phyloP scores from a whole-genome alignment of 2,113 vertebrate genomes.

The Varanus salvator region DNA sequence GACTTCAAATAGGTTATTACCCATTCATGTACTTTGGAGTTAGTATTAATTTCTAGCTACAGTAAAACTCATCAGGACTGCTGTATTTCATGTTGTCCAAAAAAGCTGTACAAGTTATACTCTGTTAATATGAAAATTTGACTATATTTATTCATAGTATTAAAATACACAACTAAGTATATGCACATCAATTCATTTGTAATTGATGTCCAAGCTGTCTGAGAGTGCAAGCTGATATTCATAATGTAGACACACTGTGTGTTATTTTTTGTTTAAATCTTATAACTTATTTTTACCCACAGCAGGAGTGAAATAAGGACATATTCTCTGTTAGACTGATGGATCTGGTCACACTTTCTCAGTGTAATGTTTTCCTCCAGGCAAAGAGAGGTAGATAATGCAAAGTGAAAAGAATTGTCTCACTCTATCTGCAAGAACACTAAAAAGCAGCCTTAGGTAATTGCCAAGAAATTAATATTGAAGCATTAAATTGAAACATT shows the following conservation, averaged over 20 bases:
- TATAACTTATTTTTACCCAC: conserved; percentile 41
- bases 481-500: background rate
- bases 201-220: background rate
- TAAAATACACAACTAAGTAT: background rate
- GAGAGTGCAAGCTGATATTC: background rate
- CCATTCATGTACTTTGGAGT: background rate
- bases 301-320: conserved; percentile 27
- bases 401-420: conserved; percentile 49
- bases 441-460: conserved; percentile 31
- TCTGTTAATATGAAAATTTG: background rate
- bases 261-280: conserved; percentile 47
- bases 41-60: background rate
- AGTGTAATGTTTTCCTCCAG: conserved; percentile 9
- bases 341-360: conserved; percentile 20
- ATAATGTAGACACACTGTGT: background rate
- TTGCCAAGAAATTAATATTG: conserved; percentile 13
- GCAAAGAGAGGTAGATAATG: conserved; percentile 15
- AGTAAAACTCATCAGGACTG: background rate
- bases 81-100: background rate
- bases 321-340: conserved; percentile 29
- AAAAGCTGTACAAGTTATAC: background rate
- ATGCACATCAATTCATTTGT: background rate
- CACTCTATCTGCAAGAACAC: conserved; percentile 33
- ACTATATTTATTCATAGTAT: background rate
- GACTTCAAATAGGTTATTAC: too few relatives aligned